Evolutionary conservation across 2,888 invertebrate species (phyloP).

Genomic region (Netelia fuscicornis): DNA sequence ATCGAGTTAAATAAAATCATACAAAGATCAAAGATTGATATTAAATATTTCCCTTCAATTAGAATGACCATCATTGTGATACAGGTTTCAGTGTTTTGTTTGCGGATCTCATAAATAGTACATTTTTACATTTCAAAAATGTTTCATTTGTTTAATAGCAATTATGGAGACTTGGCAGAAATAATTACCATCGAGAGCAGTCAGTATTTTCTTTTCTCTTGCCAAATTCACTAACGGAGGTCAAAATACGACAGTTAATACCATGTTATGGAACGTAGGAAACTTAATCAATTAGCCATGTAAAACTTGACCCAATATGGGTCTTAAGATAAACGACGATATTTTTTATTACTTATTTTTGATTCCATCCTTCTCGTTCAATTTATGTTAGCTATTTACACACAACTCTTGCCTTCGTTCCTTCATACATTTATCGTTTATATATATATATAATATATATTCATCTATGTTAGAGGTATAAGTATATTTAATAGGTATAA

Average conservation of each 20-base stretch:
- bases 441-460: constrained; percentile 32
- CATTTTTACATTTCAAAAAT: neutral
- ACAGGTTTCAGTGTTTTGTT: neutral
- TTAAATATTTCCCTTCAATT: neutral
- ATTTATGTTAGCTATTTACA: constrained; percentile 58
- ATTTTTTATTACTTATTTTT: constrained; percentile 29
- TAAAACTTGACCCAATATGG: constrained; percentile 64
- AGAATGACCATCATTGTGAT: neutral
- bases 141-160: constrained; percentile 5
- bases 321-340: constrained; percentile 51
- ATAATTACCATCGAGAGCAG: constrained; percentile 12
- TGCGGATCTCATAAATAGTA: neutral
- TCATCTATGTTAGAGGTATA: constrained; percentile 14
- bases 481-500: constrained; percentile 28
- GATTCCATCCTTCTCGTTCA: constrained; percentile 14
- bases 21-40: too few species aligned
- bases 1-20: neutral
- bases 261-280: constrained; percentile 37
- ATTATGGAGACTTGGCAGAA: neutral
- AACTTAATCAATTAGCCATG: constrained; percentile 55
- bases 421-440: constrained; percentile 23
- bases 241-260: constrained; percentile 25
- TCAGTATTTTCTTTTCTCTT: too few species aligned
- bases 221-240: too few species aligned
- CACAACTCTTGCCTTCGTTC: neutral